Conservation (phyloP, 2,797 vertebrate species). For the Malurus leucopterus region DNA sequence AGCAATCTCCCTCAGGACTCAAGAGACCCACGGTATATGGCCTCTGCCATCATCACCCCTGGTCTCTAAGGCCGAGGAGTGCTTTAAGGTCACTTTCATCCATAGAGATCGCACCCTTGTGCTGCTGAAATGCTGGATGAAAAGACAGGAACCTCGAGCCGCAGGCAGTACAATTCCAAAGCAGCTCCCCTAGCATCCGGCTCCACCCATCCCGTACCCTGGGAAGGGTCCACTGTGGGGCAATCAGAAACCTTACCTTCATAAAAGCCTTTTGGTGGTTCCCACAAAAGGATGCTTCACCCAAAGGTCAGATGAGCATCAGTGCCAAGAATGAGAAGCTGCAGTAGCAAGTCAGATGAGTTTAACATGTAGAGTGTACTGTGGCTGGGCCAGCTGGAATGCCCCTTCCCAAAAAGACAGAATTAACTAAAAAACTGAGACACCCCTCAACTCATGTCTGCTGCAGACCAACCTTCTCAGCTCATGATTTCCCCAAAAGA, state of each 20-base stretch:
- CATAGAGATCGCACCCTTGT: fast-evolving
- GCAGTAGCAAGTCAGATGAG: neutral
- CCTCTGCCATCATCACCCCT: neutral
- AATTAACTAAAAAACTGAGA: neutral
- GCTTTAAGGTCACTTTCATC: neutral
- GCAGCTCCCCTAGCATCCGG: neutral
- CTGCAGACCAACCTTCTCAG: neutral
- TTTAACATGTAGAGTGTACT: fast-evolving
- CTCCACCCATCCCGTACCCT: fast-evolving
- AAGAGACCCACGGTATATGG: fast-evolving
- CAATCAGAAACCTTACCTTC: neutral
- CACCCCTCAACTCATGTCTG: neutral
- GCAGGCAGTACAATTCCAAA: neutral
- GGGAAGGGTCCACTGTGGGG: neutral
- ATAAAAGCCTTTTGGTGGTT: neutral
- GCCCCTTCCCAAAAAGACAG: neutral
- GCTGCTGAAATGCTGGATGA: neutral
- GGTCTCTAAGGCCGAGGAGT: fast-evolving
- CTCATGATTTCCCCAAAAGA: fast-evolving
- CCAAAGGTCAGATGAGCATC: neutral
- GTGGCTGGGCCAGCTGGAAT: neutral
- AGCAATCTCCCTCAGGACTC: neutral
- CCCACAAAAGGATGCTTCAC: neutral
- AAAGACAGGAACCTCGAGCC: fast-evolving
- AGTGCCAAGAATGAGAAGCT: neutral